Evolutionary conservation across 2,888 invertebrate species (phyloP), one percentile per base, ranked within the genome.

Genomic region (Rhingia campestris): DNA sequence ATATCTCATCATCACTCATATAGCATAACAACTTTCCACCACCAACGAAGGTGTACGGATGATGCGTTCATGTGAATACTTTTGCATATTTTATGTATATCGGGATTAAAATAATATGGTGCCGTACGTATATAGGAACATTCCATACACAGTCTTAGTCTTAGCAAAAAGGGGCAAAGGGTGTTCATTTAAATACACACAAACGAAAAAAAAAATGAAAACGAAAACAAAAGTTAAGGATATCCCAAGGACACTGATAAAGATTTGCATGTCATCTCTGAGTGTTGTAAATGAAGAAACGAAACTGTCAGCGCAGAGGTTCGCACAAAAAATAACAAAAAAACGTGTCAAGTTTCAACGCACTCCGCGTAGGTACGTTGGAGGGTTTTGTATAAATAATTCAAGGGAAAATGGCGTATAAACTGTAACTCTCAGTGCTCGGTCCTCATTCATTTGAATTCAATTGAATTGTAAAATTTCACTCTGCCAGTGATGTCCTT

Each of bases 1-100:
- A 56, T 58, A 39, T 32, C 49, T 39, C 47, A 39, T 70, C 69
- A 59, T 41, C 69, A 59, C 58, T 32, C 59, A 43, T 43, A 22
- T 22, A 22, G 22, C 59, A 59, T 51, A 32, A 66, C 43, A 43
- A 59, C 66, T 10, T 4, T 37, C 22, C 35, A 67, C 43, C 41
- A 14, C 6, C 49, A 30, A 12, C 39, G 14, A 22, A 39, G 45
- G 51, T 61, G 45, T 35, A 22, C 22, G 56, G 45, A 39, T 10
- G 9, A 53, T 33, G 79, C 73, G 66, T 79, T 67, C 66, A 79
- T 66, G 56, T 79, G 72, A 72, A 73, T 73, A 64, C 79, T 61
- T 73, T 53, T 12, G 54, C 45, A 30, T 56, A 66, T 53, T 12
- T 45, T 45, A 45, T 45, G 43, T 49, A 30, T 22, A 6, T 7